phyloP scores from a whole-genome alignment of 2,797 vertebrate species.

The Mormyrus proboscirostris region DNA sequence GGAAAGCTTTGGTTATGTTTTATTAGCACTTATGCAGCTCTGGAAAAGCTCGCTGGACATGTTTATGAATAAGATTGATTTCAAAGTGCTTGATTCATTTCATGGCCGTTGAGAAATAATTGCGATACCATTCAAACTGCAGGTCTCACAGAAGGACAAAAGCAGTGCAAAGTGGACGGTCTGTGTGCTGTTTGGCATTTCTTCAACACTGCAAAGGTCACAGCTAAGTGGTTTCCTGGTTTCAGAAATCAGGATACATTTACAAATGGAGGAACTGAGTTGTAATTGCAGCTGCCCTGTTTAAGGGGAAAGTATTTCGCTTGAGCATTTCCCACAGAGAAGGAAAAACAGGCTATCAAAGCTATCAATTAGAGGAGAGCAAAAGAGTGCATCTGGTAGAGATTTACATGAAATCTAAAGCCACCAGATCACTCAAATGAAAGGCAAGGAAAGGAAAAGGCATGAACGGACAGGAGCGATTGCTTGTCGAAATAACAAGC shows the following conservation, averaged over 20 bases:
- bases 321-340: neutral
- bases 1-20: neutral
- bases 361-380: slow-evolving; percentile 8
- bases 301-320: slow-evolving; percentile 18
- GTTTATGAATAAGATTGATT: slow-evolving; percentile 3
- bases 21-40: neutral
- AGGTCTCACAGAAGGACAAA: neutral
- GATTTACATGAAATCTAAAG: slow-evolving; percentile 7
- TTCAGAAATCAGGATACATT: slow-evolving; percentile 11
- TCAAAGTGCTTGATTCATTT: slow-evolving; percentile 6
- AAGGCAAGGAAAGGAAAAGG: neutral
- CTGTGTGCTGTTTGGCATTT: neutral
- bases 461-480: neutral
- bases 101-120: neutral
- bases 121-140: neutral
- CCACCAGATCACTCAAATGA: neutral
- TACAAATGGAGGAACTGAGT: neutral
- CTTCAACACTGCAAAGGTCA: slow-evolving; percentile 2
- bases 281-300: slow-evolving; percentile 9
- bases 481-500: neutral
- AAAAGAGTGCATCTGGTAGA: slow-evolving; percentile 15
- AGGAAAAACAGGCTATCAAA: neutral
- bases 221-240: slow-evolving; percentile 12
- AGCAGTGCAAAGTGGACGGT: neutral
- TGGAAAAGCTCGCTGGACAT: neutral